Percentiles rank a stretch among this genome's conserved stretches.
Conservation (phyloP, 2,888 invertebrate species). For the Didymodactylos carnosus region DNA sequence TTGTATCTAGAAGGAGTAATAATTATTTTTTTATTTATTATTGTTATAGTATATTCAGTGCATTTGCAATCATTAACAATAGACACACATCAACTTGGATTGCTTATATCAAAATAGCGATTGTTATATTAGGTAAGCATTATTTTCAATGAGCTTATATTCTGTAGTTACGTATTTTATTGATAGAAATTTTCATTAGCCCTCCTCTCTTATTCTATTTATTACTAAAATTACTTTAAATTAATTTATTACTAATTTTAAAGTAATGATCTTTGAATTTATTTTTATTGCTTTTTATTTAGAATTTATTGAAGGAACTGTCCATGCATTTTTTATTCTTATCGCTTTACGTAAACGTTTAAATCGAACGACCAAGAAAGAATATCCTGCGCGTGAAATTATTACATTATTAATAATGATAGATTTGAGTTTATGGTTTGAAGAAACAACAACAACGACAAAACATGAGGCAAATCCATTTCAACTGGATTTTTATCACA, state of each 20-base stretch:
- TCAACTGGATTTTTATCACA: slow-evolving; percentile 11
- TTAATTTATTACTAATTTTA: not conserved
- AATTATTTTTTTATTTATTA: too few relatives aligned
- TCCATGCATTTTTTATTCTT: not conserved
- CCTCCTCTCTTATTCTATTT: too few relatives aligned
- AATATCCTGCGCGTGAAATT: slow-evolving; percentile 5
- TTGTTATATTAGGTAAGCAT: not conserved
- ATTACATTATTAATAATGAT: slow-evolving; percentile 9
- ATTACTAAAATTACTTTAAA: not conserved
- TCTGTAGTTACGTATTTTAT: too few relatives aligned
- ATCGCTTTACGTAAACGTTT: not conserved
- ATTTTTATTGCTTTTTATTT: not conserved
- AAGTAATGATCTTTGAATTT: too few relatives aligned
- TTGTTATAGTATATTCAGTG: not conserved
- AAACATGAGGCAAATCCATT: slow-evolving; percentile 8
- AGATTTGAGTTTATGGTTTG: slow-evolving; percentile 8
- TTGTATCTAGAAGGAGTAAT: too few relatives aligned
- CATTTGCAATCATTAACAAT: not conserved
- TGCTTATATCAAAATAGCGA: not conserved
- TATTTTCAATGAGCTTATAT: too few relatives aligned
- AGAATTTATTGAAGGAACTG: not conserved
- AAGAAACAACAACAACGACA: slow-evolving; percentile 9
- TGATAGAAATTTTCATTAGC: too few relatives aligned
- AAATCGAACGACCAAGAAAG: not conserved
- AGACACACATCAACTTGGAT: not conserved